Evolutionary conservation across 2,797 vertebrate genomes (phyloP), one percentile per base, ranked within the genome.

Genomic region (Fistularia commersonii): DNA sequence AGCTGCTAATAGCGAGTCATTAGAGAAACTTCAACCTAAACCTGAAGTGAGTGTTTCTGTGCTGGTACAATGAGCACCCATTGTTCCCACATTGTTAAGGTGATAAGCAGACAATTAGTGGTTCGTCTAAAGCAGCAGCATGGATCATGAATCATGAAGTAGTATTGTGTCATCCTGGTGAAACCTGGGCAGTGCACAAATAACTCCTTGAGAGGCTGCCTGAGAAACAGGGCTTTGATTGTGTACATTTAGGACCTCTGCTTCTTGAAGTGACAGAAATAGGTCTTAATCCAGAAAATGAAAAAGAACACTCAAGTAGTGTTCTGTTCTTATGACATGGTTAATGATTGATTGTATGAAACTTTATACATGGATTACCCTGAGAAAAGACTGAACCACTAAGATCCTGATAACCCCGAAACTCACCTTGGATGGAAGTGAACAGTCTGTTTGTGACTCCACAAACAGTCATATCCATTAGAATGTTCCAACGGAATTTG

Each of bases 391-490:
- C 57, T 50, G 64, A 77, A 77, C 51, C 71, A 62, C 59, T 64
- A 64, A 80, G 69, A 77, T 63, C 74, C 69, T 64, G 76, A 89
- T 89, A 87, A 84, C 84, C 74, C 34, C 12, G 51, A 53, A 54
- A 47, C 66, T 85, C 90, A 91, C 91, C 89, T 93, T 91, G 88
- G 86, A 69, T 78, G 73, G 75, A 76, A 59, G 80, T 83, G 91
- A 91, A 90, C 87, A 76, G 49, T 65, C 76, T 90, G 88, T 93
- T 91, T 90, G 82, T 76, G 82, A 74, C 66, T 73, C 54, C 48
- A 53, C 70, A 71, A 71, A 71, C 23, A 53, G 48, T 39, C 32
- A 11, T 11, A 40, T 32, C 65, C 66, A 69, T 81, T 79, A 73
- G 52, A 54, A 60, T 75, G 63, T 74, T 70, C 58, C 31, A 38